These are phyloP conservation scores for Drosophila vallismaia DNA, from an alignment of 2,888 invertebrate species.

Conservation along the genomic window DNA sequence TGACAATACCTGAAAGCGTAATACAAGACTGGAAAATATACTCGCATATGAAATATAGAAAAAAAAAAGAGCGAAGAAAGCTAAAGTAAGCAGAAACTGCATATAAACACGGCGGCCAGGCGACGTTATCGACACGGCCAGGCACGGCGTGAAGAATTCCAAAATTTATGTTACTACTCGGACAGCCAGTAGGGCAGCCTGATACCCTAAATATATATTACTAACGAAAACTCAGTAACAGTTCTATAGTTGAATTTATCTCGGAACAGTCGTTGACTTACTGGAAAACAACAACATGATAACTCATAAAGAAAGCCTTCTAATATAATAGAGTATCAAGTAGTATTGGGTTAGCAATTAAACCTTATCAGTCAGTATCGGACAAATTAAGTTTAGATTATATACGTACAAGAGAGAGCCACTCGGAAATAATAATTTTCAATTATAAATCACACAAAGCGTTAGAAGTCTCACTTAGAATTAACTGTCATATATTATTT, in stretches of 20 bases:
- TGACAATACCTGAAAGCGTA: slow-evolving; percentile 25
- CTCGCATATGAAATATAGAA: neutral
- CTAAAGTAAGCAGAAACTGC: slow-evolving; percentile 42
- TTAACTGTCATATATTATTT: neutral
- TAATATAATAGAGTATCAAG: neutral
- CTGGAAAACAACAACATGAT: slow-evolving; percentile 27
- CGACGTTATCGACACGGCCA: slow-evolving; percentile 23
- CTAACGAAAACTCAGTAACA: neutral
- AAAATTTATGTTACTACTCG: slow-evolving; percentile 8
- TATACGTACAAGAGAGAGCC: neutral
- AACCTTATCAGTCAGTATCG: slow-evolving; percentile 3
- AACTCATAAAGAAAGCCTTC: slow-evolving; percentile 1
- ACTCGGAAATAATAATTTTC: neutral
- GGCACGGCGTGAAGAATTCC: slow-evolving; percentile 35
- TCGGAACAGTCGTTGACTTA: neutral
- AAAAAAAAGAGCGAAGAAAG: slow-evolving; percentile 21
- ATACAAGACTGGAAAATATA: neutral
- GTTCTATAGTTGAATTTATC: slow-evolving; percentile 10
- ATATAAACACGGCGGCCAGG: slow-evolving; percentile 30
- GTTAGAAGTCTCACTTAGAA: neutral
- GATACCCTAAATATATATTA: slow-evolving; percentile 15
- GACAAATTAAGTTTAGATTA: slow-evolving; percentile 9
- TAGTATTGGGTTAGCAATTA: neutral
- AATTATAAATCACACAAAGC: neutral
- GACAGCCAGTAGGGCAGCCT: neutral